phyloP scores from a whole-genome alignment of 2,113 vertebrate species.

The Zosterops hypoxanthus region DNA sequence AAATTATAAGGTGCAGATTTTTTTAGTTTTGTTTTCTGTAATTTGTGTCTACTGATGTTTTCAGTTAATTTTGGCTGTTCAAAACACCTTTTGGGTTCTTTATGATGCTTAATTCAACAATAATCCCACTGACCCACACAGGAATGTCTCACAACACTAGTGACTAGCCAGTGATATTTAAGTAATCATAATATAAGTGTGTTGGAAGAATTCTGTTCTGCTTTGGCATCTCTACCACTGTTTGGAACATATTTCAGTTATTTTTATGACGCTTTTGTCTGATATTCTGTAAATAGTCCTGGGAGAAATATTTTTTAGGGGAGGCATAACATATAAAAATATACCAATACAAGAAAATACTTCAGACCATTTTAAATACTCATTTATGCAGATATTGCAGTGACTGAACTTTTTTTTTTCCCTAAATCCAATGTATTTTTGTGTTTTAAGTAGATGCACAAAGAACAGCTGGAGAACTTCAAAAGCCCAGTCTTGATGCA shows the following conservation, averaged over 20 bases:
- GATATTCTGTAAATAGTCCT: background rate
- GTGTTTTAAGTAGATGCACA: background rate
- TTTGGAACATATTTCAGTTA: background rate
- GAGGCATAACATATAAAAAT: background rate
- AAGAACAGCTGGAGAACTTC: background rate
- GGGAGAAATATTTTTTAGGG: background rate
- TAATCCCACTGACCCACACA: background rate
- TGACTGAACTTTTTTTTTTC: background rate
- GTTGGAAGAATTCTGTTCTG: background rate
- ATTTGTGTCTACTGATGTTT: background rate
- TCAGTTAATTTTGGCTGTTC: background rate
- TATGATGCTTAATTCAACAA: background rate
- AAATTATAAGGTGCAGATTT: background rate
- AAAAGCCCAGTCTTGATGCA: background rate
- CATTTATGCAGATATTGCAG: background rate
- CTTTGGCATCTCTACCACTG: background rate
- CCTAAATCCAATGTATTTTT: background rate
- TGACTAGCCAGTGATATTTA: background rate
- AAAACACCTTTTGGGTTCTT: background rate
- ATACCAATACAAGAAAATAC: background rate
- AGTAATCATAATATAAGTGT: background rate
- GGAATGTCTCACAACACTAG: background rate
- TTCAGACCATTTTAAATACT: background rate
- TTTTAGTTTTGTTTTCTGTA: background rate
- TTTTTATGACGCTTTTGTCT: background rate